A percentile compares a stretch with the other conserved stretches of the same genome.
Evolutionary conservation across 92 coral and sea anemone genomes (phyloP).

Genomic region (Chrysogorgia sp.): DNA sequence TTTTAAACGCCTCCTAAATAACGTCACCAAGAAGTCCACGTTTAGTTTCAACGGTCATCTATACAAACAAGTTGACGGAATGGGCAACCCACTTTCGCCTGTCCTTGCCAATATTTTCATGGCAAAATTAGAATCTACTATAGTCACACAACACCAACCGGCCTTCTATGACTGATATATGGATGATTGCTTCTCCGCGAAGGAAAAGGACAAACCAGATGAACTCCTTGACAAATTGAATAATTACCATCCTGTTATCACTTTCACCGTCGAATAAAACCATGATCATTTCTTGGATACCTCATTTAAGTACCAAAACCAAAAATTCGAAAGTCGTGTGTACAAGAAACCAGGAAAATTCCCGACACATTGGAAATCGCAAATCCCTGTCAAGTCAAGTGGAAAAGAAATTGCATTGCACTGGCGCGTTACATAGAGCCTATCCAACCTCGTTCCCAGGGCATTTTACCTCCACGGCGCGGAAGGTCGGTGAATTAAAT

Average conservation of each 20-base stretch:
- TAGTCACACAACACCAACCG: constrained; percentile 34
- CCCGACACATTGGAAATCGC: too few species aligned
- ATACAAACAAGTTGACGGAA: constrained; percentile 39
- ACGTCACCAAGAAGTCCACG: constrained; percentile 30
- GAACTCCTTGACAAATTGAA: constrained; percentile 35
- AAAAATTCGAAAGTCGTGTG: constrained; percentile 28
- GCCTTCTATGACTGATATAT: constrained; percentile 40
- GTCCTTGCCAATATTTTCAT: constrained; percentile 50
- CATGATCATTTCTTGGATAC: constrained; percentile 53
- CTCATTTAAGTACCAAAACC: constrained; percentile 9
- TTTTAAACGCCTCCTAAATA: constrained; percentile 15
- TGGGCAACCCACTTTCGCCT: constrained; percentile 46
- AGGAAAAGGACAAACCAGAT: constrained; percentile 23
- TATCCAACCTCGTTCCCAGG: too few species aligned
- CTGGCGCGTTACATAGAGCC: too few species aligned
- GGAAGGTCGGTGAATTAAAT: too few species aligned
- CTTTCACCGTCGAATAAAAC: constrained; percentile 48
- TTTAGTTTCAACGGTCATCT: constrained; percentile 42
- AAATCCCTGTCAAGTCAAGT: too few species aligned
- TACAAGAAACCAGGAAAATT: too few species aligned
- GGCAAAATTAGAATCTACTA: constrained; percentile 45
- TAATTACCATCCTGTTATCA: constrained; percentile 46
- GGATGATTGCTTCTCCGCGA: constrained; percentile 51
- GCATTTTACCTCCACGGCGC: too few species aligned
- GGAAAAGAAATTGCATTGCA: too few species aligned